phyloP scores from a whole-genome alignment of 2,888 invertebrate species.

The Microdon myrmicae region DNA sequence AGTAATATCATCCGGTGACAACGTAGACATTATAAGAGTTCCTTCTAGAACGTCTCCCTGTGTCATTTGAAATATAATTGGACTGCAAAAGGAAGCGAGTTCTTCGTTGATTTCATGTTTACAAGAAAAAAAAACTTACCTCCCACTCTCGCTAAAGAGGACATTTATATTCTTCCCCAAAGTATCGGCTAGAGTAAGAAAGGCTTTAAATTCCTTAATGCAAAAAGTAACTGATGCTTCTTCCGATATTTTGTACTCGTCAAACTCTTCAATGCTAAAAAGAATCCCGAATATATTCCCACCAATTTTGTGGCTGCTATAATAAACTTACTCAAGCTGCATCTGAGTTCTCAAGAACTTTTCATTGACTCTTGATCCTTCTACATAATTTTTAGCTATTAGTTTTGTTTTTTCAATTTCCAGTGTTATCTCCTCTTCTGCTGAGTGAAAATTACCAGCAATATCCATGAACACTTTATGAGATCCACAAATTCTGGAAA shows the following conservation, averaged over 20 bases:
- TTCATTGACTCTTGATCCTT: conserved; percentile 72
- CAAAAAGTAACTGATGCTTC: conserved; percentile 85
- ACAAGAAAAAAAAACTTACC: conserved; percentile 65
- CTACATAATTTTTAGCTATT: conserved; percentile 81
- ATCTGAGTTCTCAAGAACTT: conserved; percentile 83
- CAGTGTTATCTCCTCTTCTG: conserved; percentile 84
- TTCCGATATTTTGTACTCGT: conserved; percentile 59
- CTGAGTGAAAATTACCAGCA: conserved; percentile 80
- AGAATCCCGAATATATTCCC: background rate
- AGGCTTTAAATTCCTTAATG: conserved; percentile 83
- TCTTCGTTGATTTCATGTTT: background rate
- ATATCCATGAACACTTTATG: conserved; percentile 78
- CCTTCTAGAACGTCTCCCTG: conserved; percentile 80
- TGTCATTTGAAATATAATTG: conserved; percentile 79
- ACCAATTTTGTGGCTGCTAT: no score
- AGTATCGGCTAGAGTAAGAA: conserved; percentile 82
- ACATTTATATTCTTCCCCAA: conserved; percentile 75
- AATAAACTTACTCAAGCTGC: conserved; percentile 70
- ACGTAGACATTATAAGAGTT: conserved; percentile 80
- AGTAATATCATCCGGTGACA: conserved; percentile 63
- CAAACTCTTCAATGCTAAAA: conserved; percentile 60
- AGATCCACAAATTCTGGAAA: conserved; percentile 71
- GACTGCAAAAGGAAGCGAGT: conserved; percentile 70
- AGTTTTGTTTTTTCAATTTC: conserved; percentile 74
- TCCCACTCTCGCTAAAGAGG: conserved; percentile 81